Evolutionary conservation across 2,113 vertebrate genomes (phyloP).

Genomic region (Larimichthys crocea): DNA sequence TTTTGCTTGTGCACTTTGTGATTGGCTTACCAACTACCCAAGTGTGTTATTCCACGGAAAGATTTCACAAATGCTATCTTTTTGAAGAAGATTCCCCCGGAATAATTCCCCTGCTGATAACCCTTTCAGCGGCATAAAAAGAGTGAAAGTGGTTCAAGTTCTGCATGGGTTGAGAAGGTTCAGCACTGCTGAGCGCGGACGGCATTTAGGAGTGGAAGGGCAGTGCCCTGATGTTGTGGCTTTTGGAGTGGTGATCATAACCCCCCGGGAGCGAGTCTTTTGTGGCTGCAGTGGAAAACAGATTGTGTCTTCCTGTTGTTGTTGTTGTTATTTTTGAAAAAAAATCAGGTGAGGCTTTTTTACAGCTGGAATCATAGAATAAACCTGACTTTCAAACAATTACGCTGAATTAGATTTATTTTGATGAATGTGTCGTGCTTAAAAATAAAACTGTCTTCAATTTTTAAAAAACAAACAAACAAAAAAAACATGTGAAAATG

Average conservation of each 20-base stretch:
- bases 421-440: background rate
- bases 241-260: constrained; percentile 60
- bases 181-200: constrained; percentile 70
- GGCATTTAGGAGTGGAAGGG: constrained; percentile 73
- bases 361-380: background rate
- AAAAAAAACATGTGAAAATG: background rate
- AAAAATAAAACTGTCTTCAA: background rate
- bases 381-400: background rate
- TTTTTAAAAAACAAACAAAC: background rate
- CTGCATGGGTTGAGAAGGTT: constrained; percentile 75
- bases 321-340: constrained; percentile 24
- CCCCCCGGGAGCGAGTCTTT: constrained; percentile 66
- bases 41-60: constrained; percentile 68
- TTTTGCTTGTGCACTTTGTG: constrained; percentile 50
- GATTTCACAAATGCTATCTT: constrained; percentile 66
- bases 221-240: constrained; percentile 73
- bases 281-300: constrained; percentile 49
- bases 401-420: background rate
- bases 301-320: constrained; percentile 57
- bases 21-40: constrained; percentile 59
- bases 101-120: constrained; percentile 68
- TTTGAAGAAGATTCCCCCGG: constrained; percentile 45
- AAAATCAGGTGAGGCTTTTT: constrained; percentile 1
- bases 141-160: constrained; percentile 69
- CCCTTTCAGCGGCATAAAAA: constrained; percentile 50